These are phyloP conservation scores for Dendrolimus punctatus DNA, from an alignment of 1,140 invertebrate species.

Conservation along the genomic window DNA sequence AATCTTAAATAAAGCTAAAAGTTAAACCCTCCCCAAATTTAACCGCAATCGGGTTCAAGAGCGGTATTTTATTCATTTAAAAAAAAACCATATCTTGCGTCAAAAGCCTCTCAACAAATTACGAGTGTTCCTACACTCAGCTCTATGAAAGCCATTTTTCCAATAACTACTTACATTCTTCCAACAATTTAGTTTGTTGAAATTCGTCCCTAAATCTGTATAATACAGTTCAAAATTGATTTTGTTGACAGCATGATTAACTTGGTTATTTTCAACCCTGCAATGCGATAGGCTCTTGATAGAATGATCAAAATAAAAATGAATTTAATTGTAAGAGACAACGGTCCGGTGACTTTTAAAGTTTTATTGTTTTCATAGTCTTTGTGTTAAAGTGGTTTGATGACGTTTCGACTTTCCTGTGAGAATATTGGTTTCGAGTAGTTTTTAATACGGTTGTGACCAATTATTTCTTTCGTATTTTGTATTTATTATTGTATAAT, in stretches of 20 bases:
- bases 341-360: slow-evolving; percentile 44
- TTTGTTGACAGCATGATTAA: slow-evolving; percentile 7
- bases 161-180: slow-evolving; percentile 49
- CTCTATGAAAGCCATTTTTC: slow-evolving; percentile 46
- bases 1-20: no score
- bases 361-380: slow-evolving; percentile 52
- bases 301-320: slow-evolving; percentile 54
- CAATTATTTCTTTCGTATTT: no score
- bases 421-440: slow-evolving; percentile 45
- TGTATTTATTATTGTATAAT: no score
- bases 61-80: no score
- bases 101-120: slow-evolving; percentile 22
- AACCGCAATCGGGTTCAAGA: no score
- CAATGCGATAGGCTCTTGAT: slow-evolving; percentile 54
- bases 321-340: slow-evolving; percentile 44
- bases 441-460: slow-evolving; percentile 1
- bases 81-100: slow-evolving; percentile 9
- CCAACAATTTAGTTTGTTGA: slow-evolving; percentile 13
- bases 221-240: slow-evolving; percentile 11
- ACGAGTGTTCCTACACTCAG: slow-evolving; percentile 21
- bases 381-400: slow-evolving; percentile 22
- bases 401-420: slow-evolving; percentile 43
- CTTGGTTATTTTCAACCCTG: slow-evolving; percentile 21
- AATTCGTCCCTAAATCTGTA: slow-evolving; percentile 12
- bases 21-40: no score